A percentile compares a stretch with the other conserved stretches of the same genome.
phyloP scores from a whole-genome alignment of 2,888 invertebrate species.

The Malthinus flaveolus region DNA sequence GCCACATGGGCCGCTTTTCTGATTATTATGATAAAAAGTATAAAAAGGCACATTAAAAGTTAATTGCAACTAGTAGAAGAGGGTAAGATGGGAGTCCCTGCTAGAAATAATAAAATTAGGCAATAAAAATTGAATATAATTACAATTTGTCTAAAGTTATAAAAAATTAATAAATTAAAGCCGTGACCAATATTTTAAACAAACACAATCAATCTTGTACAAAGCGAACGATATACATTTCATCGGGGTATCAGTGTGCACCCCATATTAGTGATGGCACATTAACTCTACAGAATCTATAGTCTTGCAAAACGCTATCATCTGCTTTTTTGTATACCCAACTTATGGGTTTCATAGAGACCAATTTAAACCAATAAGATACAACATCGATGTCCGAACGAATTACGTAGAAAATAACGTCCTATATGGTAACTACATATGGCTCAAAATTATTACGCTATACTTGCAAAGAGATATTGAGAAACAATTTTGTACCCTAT shows the following conservation, averaged over 20 bases:
- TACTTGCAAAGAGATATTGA: constrained; percentile 29
- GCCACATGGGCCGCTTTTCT: no score
- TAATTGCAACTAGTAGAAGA: no score
- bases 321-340: constrained; percentile 38
- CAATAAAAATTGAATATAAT: not conserved
- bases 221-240: constrained; percentile 45
- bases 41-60: no score
- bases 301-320: constrained; percentile 52
- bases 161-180: constrained; percentile 27
- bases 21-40: no score
- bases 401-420: constrained; percentile 48
- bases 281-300: constrained; percentile 55
- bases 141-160: constrained; percentile 5
- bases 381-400: constrained; percentile 52
- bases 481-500: constrained; percentile 15
- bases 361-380: constrained; percentile 36
- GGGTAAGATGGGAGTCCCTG: no score
- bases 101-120: no score
- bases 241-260: constrained; percentile 41
- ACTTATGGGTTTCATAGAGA: constrained; percentile 28
- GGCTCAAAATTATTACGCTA: constrained; percentile 52
- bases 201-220: constrained; percentile 45
- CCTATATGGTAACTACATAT: constrained; percentile 48
- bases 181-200: constrained; percentile 27
- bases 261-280: constrained; percentile 57